These are phyloP conservation scores for Nomada flava DNA, from an alignment of 2,888 invertebrate species.

Conservation along the genomic window DNA sequence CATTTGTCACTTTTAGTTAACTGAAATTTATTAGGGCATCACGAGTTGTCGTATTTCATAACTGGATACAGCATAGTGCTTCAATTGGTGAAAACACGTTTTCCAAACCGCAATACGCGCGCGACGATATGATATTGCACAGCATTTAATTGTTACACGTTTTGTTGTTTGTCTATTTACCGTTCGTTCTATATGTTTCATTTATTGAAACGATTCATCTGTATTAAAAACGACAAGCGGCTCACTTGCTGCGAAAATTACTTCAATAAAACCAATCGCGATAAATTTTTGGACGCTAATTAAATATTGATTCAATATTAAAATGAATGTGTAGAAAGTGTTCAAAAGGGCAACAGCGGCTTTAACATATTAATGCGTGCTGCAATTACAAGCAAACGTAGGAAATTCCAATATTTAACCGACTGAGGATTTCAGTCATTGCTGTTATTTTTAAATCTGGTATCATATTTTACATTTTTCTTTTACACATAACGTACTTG, in stretches of 20 bases:
- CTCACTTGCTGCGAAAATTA: not conserved
- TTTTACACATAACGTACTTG: not conserved
- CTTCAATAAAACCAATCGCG: not conserved
- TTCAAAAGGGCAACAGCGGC: not conserved
- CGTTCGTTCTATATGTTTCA: too few relatives aligned
- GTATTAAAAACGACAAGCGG: slow-evolving; percentile 5
- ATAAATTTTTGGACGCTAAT: not conserved
- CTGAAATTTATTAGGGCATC: slow-evolving; percentile 29
- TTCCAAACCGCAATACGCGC: slow-evolving; percentile 6
- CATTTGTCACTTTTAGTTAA: slow-evolving; percentile 29
- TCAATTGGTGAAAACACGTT: slow-evolving; percentile 15
- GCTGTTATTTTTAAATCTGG: not conserved
- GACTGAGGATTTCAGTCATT: too few relatives aligned
- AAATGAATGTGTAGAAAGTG: not conserved
- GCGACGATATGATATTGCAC: not conserved
- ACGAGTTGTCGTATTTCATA: not conserved
- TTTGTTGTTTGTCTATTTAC: slow-evolving; percentile 20
- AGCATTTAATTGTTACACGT: slow-evolving; percentile 24
- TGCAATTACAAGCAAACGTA: too few relatives aligned
- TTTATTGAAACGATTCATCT: slow-evolving; percentile 9
- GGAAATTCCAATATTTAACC: too few relatives aligned
- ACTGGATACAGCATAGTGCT: not conserved
- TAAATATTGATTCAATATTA: not conserved
- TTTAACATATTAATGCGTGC: too few relatives aligned
- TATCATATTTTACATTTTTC: not conserved